Evolutionary conservation across 1,140 invertebrate species (phyloP).

Genomic region (Ptiloglossa arizonensis): DNA sequence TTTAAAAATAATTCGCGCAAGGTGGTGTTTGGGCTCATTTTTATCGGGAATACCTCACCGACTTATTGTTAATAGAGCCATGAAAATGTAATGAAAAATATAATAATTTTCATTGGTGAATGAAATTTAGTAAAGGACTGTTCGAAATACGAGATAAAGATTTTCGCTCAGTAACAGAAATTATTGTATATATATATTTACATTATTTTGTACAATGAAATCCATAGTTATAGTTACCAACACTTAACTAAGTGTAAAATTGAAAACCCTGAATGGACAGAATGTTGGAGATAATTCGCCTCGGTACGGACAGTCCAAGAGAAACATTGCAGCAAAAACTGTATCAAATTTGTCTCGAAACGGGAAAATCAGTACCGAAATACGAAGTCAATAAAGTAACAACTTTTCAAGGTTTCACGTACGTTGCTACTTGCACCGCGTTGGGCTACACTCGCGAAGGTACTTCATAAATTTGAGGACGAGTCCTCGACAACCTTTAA

Average conservation of each 20-base stretch:
- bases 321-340: slow-evolving; percentile 55
- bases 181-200: too few relatives aligned
- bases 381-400: slow-evolving; percentile 34
- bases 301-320: neutral
- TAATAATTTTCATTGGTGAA: too few relatives aligned
- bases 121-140: too few relatives aligned
- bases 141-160: too few relatives aligned
- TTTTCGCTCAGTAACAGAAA: too few relatives aligned
- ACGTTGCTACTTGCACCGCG: slow-evolving; percentile 50
- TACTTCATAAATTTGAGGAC: neutral
- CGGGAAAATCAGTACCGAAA: slow-evolving; percentile 28
- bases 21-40: too few relatives aligned
- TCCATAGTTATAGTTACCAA: too few relatives aligned
- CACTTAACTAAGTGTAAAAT: neutral
- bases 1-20: too few relatives aligned
- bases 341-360: slow-evolving; percentile 63
- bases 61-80: too few relatives aligned
- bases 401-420: slow-evolving; percentile 32
- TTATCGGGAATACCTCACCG: too few relatives aligned
- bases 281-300: slow-evolving; percentile 58
- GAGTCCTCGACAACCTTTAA: neutral
- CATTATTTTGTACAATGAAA: too few relatives aligned
- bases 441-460: slow-evolving; percentile 41
- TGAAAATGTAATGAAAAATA: too few relatives aligned
- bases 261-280: slow-evolving; percentile 15